phyloP scores from a whole-genome alignment of 2,113 vertebrate species.

The Corythornis madagascariensis region DNA sequence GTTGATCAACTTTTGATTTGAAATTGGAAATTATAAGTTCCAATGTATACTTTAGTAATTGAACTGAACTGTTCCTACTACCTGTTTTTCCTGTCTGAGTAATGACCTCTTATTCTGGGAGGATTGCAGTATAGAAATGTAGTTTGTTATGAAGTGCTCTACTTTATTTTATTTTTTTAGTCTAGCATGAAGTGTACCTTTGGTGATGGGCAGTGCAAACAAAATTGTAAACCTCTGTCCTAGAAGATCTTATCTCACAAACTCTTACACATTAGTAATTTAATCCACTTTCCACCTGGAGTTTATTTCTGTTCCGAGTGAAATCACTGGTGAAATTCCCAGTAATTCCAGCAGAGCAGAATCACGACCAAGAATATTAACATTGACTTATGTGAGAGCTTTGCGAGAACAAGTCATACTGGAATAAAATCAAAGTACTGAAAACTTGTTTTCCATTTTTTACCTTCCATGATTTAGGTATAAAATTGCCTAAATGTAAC shows the following conservation, averaged over 20 bases:
- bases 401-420: neutral
- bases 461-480: constrained; percentile 14
- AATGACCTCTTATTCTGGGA: neutral
- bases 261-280: neutral
- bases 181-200: neutral
- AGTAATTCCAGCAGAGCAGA: neutral
- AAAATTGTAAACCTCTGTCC: neutral
- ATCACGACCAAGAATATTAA: neutral
- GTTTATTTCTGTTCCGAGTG: neutral
- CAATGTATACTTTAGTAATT: neutral
- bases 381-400: neutral
- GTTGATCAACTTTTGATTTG: neutral
- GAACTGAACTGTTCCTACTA: neutral
- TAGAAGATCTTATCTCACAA: neutral
- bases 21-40: neutral
- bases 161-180: no score
- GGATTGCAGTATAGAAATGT: neutral
- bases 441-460: constrained; percentile 17
- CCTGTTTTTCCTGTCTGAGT: neutral
- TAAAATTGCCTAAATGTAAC: constrained; percentile 1
- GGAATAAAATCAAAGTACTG: neutral
- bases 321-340: constrained; percentile 9
- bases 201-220: neutral
- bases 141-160: neutral
- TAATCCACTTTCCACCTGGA: neutral